Base-by-base conservation (phyloP, 2,113 vertebrate genomes). In the Archilochus colubris region DNA sequence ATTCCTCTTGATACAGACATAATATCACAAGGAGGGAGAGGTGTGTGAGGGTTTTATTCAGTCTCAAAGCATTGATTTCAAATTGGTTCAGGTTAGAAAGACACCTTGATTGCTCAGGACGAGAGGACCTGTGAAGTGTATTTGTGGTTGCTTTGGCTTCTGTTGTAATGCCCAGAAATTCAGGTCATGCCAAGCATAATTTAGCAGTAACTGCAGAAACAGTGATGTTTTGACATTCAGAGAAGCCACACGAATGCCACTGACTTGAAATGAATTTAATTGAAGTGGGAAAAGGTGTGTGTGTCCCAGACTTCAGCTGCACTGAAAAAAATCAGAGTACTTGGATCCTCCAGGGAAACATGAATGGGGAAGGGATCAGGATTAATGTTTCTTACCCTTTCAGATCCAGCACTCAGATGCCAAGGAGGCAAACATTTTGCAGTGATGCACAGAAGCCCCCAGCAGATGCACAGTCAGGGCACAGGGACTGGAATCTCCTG, bases 11-110 rank as follows among this genome's bases (percentile, higher is more conserved):
- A 50, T 38, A 14, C 11, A 36, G 21, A 14, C 61, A 14, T 15
- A 40, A 54, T 74, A 44, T 24, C 58, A 2, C 6, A 9, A 61
- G 50, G 24, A 66, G 78, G 28, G n/a, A 58, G 58, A 68, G 40
- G 17, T 1, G 0, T 69, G 28, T 0, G 0, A 21, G n/a, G 50
- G 20, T 0, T 27, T 1, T 21, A 4, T 40, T 36, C 44, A 13
- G 25, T 68, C 62, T 82, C 62, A 69, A 36, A 61, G 59, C 33
- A 27, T 3, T 55, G 58, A 27, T 40, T 67, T 14, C 75, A 53
- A 54, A 22, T 9, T 15, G 72, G 58, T 27, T 59, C 8, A 14
- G 31, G n/a, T 69, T 77, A 53, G 43, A 75, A 68, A 58, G 64
- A 54, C 16, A 40, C 40, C 25, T 67, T 12, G 23, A 33, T 53